Percentiles rank a stretch among this genome's conserved stretches.
Evolutionary conservation across 1,140 invertebrate genomes (phyloP).

Genomic region (Bradysia coprophila): DNA sequence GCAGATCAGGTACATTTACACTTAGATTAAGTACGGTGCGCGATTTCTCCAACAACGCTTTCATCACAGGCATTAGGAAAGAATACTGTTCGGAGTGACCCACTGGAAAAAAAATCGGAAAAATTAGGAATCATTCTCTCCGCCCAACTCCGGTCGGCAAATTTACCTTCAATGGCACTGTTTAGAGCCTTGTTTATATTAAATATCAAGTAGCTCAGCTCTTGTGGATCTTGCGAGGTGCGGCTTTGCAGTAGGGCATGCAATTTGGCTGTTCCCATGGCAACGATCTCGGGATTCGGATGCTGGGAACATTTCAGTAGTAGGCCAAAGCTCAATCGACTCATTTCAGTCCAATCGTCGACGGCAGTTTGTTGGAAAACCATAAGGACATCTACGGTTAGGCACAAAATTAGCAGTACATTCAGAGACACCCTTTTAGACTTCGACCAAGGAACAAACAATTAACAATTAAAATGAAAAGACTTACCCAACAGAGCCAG

Average conservation of each 20-base stretch:
- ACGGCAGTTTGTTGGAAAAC: conserved; percentile 31
- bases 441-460: background rate
- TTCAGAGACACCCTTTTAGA: background rate
- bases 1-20: conserved; percentile 31
- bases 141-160: too few relatives aligned
- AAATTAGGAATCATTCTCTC: conserved; percentile 3
- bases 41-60: conserved; percentile 38
- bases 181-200: conserved; percentile 24
- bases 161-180: conserved; percentile 23
- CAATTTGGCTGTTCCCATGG: conserved; percentile 38
- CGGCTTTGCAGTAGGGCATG: conserved; percentile 36
- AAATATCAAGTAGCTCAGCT: conserved; percentile 32
- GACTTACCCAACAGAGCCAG: conserved; percentile 25
- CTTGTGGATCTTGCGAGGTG: conserved; percentile 28
- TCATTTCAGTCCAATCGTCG: conserved; percentile 38
- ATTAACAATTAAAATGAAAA: background rate
- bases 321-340: conserved; percentile 26
- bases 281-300: conserved; percentile 32
- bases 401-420: background rate
- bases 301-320: conserved; percentile 33
- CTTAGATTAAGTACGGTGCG: conserved; percentile 28
- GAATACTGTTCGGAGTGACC: conserved; percentile 36
- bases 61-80: conserved; percentile 41
- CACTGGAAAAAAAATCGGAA: conserved; percentile 13
- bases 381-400: conserved; percentile 25